phyloP scores from a whole-genome alignment of 2,888 invertebrate genomes.

The Protonemura montana region DNA sequence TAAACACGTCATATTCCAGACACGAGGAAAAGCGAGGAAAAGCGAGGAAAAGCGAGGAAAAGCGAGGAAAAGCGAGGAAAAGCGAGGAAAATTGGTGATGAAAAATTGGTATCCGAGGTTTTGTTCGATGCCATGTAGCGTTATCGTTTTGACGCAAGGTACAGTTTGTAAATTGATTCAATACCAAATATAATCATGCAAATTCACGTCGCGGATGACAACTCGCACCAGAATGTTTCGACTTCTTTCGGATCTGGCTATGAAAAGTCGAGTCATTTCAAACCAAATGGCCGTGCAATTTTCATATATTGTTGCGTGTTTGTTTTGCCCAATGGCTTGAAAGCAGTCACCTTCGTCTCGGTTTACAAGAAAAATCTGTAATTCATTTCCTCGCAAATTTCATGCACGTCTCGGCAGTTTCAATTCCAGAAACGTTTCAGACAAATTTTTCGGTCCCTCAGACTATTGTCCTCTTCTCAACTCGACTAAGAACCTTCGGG shows the following conservation, averaged over 20 bases:
- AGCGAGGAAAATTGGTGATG: not conserved
- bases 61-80: no score
- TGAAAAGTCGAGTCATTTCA: no score
- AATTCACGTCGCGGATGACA: not conserved
- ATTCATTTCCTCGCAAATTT: not conserved
- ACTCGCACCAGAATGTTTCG: not conserved
- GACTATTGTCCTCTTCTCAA: not conserved
- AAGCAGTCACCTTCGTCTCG: not conserved
- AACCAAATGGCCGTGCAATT: no score
- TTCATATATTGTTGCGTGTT: not conserved
- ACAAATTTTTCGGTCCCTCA: not conserved
- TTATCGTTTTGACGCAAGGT: not conserved
- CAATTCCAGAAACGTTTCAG: not conserved
- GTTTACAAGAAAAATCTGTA: constrained; percentile 7
- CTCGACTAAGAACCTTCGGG: not conserved
- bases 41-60: no score
- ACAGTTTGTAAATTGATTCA: not conserved
- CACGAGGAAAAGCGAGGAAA: not conserved
- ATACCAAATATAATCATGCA: not conserved
- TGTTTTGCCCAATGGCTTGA: not conserved
- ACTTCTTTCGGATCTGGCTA: not conserved
- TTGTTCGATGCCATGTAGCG: not conserved
- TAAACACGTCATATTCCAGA: not conserved
- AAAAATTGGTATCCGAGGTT: not conserved
- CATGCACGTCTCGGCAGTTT: not conserved